These are phyloP conservation scores for Gouania willdenowi DNA, from an alignment of 2,797 vertebrate species.

Conservation along the genomic window DNA sequence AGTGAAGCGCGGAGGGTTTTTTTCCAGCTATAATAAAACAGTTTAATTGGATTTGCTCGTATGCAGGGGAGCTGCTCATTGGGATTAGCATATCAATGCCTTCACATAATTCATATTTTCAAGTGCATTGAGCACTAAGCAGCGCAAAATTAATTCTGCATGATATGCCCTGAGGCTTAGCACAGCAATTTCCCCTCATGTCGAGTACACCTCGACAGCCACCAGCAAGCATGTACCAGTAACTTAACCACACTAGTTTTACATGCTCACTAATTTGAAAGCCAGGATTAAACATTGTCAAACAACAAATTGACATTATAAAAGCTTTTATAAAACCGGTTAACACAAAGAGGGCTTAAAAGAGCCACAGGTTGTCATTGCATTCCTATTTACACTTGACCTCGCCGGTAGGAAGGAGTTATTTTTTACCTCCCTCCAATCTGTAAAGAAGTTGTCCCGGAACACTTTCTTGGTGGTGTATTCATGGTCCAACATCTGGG, in stretches of 20 bases:
- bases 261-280: too few relatives aligned
- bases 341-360: too few relatives aligned
- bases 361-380: too few relatives aligned
- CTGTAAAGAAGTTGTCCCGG: conserved; percentile 76
- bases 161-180: conserved; percentile 69
- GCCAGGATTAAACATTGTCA: too few relatives aligned
- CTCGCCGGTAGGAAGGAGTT: too few relatives aligned
- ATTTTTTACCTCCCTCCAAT: conserved; percentile 84
- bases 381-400: too few relatives aligned
- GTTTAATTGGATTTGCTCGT: conserved; percentile 85
- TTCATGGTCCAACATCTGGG: conserved; percentile 82
- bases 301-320: too few relatives aligned
- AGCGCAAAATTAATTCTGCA: conserved; percentile 80
- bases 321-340: too few relatives aligned
- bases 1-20: conserved; percentile 66
- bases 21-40: conserved; percentile 78
- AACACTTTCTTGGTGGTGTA: conserved; percentile 80
- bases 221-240: conserved; percentile 13
- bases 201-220: conserved; percentile 45
- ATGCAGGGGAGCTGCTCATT: conserved; percentile 76
- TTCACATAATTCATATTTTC: conserved; percentile 82
- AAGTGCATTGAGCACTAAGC: conserved; percentile 80
- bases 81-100: conserved; percentile 84
- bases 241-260: not conserved
- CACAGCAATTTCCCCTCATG: conserved; percentile 32